Base-by-base conservation (phyloP, 2,888 invertebrate species). In the Erebia aethiops region DNA sequence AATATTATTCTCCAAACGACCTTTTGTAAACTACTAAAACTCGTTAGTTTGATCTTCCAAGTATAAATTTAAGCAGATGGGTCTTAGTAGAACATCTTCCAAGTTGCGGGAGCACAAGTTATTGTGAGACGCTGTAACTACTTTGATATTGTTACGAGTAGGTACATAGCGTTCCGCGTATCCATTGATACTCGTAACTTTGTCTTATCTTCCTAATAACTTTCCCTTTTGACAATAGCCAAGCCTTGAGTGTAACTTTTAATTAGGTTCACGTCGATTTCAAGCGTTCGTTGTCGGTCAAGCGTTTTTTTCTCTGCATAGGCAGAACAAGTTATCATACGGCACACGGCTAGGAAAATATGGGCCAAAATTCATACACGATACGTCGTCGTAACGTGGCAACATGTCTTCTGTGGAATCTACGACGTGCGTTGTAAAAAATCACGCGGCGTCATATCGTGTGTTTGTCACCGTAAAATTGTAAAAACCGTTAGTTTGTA, bases 181-280 rank as follows among this genome's bases (percentile, higher is more conserved):
- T 61, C 49, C 61, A 49, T 46, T 62, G 46, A 46, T 46, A 62
- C 46, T 16, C 13, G 14, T 49, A 62, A 62, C 61, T 62, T 62
- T 62, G 10, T n/a, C 46, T 62, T 56, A 56, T 56, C 56, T 56
- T 3, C 21, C 3, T 56, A 13, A 56, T 56, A 56, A 56, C 56
- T 56, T 21, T 16, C 21, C 13, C 56, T 21, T 56, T 21, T 56
- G 21, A 18, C 21, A 21, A 56, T 52, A 56, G 4, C 8, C 2
- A 56, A 41, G 16, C n/a, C 10, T n/a, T 16, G 41, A 4, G n/a
- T 41, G n/a, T 9, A 60, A 60, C 41, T 60, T 60, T 41, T 60
- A 60, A 60, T 60, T 16, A 14, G 10, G 1, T n/a, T 43, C 2
- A 43, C 11, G 11, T 43, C 10, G 0, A 11, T 9, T 43, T 43